Evolutionary conservation across 2,113 vertebrate species (phyloP), one percentile per base, ranked within the genome.

Genomic region (Pterocles burchelli): DNA sequence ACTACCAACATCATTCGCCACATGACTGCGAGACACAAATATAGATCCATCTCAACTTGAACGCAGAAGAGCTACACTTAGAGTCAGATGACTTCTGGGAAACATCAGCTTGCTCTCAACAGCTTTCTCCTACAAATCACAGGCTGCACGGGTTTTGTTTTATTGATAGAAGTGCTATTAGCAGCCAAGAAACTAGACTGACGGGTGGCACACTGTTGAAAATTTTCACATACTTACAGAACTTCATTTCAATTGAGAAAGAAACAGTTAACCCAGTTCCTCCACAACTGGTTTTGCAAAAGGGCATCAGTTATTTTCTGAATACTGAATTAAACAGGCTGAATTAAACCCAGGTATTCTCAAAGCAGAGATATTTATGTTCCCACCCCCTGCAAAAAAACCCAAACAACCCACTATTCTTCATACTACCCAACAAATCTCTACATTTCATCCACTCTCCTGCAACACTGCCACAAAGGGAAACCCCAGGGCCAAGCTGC

Each of bases 31-130:
- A 74, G 72, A 61, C 82, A 94, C 83, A 95, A 88, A 85, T 61
- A 85, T 19, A 92, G 91, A 55, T 73, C 48, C 28, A 71, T 76
- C 89, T 79, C 43, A 86, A 65, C 49, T 49, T 43, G 88, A 85
- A 63, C 79, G 54, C 86, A 65, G 54, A 59, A 41, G 74, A 91
- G 89, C 55, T 48, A 26, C 71, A n/a, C 57, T 54, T 58, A 3
- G 82, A 82, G 58, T 87, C 89, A 94, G 85, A 46, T 90, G 81
- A 95, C 79, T 93, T 31, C 77, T 52, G 90, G 73, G n/a, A 41
- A 87, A 81, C 75, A 74, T 4, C 90, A 96, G 57, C 43, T 51
- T 74, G 2, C 59, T 38, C 84, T 78, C 88, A 90, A 55, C 90
- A 88, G 70, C 75, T 95, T 67, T 5, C 54, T 83, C 61, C 68